Evolutionary conservation across 2,888 invertebrate genomes (phyloP).

Genomic region (Netelia virgata): DNA sequence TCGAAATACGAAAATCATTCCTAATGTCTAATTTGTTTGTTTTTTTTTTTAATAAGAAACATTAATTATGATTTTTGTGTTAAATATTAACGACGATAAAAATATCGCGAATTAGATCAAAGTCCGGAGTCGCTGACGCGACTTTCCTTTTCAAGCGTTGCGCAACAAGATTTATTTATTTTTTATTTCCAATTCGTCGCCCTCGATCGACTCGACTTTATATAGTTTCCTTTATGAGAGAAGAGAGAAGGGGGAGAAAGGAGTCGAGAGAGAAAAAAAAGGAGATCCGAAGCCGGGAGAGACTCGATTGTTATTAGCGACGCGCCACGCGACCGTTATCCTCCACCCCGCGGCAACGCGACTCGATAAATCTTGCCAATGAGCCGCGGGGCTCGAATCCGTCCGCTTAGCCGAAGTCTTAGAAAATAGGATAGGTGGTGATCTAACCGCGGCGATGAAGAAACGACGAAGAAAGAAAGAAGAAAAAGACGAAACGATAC

Average conservation of each 20-base stretch:
- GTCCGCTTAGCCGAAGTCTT: constrained; percentile 30
- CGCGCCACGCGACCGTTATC: constrained; percentile 61
- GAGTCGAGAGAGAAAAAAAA: constrained; percentile 46
- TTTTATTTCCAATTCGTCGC: background rate
- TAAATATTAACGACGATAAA: too few relatives aligned
- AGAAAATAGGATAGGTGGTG: constrained; percentile 29
- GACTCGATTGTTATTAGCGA: constrained; percentile 65
- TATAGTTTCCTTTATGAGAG: constrained; percentile 4
- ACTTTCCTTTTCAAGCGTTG: background rate
- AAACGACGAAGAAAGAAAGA: background rate
- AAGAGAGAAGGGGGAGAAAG: constrained; percentile 19
- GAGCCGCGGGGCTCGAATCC: constrained; percentile 21
- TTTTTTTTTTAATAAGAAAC: too few relatives aligned
- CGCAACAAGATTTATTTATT: background rate
- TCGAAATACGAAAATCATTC: too few relatives aligned
- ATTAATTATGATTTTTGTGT: too few relatives aligned
- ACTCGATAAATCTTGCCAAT: constrained; percentile 55
- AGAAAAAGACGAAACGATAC: background rate
- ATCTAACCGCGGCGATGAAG: background rate
- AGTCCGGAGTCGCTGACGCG: background rate
- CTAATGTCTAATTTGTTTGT: too few relatives aligned
- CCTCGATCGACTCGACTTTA: constrained; percentile 1
- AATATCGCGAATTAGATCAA: background rate
- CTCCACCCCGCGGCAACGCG: background rate
- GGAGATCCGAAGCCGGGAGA: constrained; percentile 47